A percentile compares a stretch with the other conserved stretches of the same genome.
phyloP scores from a whole-genome alignment of 2,113 vertebrate genomes.

The Forbesichthys papilliferus region DNA sequence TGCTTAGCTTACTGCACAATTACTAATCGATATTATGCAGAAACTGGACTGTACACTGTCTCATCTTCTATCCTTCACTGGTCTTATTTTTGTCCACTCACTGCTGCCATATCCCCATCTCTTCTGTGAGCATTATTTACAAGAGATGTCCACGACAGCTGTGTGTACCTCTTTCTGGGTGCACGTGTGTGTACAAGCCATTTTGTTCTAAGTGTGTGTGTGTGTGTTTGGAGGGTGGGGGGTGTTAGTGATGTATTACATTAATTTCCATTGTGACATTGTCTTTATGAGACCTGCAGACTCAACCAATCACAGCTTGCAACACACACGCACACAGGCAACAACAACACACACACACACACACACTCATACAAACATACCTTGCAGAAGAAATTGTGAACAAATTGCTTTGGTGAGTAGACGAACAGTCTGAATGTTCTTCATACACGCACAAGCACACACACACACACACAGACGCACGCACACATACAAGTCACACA shows the following conservation, averaged over 20 bases:
- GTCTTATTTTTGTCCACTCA: background rate
- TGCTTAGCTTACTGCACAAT: too few relatives aligned
- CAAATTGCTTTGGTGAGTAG: slow-evolving; percentile 69
- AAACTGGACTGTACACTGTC: background rate
- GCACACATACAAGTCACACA: background rate
- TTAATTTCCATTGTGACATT: slow-evolving; percentile 80
- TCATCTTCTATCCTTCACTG: slow-evolving; percentile 11
- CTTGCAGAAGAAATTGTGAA: slow-evolving; percentile 48
- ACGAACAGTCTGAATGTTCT: slow-evolving; percentile 42
- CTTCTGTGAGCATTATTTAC: slow-evolving; percentile 59
- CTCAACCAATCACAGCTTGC: slow-evolving; percentile 62
- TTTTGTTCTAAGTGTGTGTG: slow-evolving; percentile 8
- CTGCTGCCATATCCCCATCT: background rate
- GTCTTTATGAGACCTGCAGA: slow-evolving; percentile 72
- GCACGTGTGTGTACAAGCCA: background rate
- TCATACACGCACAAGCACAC: background rate
- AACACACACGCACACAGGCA: slow-evolving; percentile 25
- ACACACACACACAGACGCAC: too few relatives aligned
- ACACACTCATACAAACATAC: slow-evolving; percentile 14
- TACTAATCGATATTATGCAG: too few relatives aligned
- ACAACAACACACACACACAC: slow-evolving; percentile 8
- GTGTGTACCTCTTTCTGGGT: slow-evolving; percentile 18
- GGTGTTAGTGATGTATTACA: slow-evolving; percentile 77
- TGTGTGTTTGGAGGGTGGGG: slow-evolving; percentile 29
- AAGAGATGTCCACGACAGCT: slow-evolving; percentile 33